These are phyloP conservation scores for Brenthis ino DNA, from an alignment of 2,888 invertebrate genomes.

Conservation along the genomic window DNA sequence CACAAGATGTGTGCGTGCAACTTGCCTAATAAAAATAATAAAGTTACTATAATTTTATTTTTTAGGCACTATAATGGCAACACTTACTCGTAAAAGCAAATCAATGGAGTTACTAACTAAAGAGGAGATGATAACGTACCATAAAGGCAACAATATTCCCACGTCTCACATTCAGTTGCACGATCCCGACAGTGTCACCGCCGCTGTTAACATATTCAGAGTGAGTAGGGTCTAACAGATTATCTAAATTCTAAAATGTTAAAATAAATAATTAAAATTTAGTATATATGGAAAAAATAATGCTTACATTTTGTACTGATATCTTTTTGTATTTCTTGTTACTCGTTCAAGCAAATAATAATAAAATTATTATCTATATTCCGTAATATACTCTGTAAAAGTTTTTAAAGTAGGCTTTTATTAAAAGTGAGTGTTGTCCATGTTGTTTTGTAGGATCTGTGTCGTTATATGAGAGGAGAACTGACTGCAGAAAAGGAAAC, in stretches of 20 bases:
- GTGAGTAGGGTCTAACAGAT: slow-evolving; percentile 78
- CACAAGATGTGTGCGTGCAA: too few species aligned
- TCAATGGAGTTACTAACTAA: slow-evolving; percentile 91
- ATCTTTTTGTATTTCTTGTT: too few species aligned
- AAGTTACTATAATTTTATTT: background rate
- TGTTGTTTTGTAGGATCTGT: slow-evolving; percentile 86
- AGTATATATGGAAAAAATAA: too few species aligned
- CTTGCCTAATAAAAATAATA: background rate
- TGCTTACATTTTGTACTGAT: too few species aligned
- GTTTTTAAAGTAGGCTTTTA: too few species aligned
- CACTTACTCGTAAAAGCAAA: slow-evolving; percentile 90
- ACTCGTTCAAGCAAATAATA: too few species aligned
- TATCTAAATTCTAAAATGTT: too few species aligned
- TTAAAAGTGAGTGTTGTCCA: too few species aligned
- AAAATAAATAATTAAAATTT: too few species aligned
- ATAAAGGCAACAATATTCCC: slow-evolving; percentile 93
- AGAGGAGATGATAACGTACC: slow-evolving; percentile 95
- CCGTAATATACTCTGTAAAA: too few species aligned
- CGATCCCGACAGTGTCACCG: slow-evolving; percentile 95
- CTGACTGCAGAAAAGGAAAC: slow-evolving; percentile 92
- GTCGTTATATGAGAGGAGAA: slow-evolving; percentile 95
- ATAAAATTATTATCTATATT: too few species aligned
- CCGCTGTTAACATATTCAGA: slow-evolving; percentile 94
- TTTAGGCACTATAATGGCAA: slow-evolving; percentile 89
- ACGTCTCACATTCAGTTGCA: slow-evolving; percentile 97